phyloP scores from a whole-genome alignment of 2,888 invertebrate species.

The Barypeithes pellucidus region DNA sequence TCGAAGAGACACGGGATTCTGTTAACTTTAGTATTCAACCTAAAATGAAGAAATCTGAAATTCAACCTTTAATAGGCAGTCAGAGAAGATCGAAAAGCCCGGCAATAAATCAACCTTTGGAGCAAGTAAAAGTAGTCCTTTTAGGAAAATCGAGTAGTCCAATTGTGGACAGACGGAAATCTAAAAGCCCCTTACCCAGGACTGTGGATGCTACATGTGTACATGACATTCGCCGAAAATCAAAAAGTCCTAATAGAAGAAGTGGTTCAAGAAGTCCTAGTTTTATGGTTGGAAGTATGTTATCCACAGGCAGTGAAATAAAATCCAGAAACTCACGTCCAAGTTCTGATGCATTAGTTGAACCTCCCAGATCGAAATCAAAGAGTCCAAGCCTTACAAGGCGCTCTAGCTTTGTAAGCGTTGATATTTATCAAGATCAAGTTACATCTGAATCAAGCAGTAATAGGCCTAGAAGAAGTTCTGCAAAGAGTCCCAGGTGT shows the following conservation, averaged over 20 bases:
- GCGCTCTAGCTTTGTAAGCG: too few species aligned
- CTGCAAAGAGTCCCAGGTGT: neutral
- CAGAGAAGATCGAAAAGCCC: neutral
- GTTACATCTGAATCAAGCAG: constrained; percentile 29
- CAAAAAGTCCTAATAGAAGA: neutral
- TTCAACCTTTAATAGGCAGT: neutral
- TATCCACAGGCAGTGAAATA: neutral
- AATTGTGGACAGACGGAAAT: constrained; percentile 11
- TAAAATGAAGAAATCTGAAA: constrained; percentile 7
- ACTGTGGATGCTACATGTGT: neutral
- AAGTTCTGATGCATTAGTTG: neutral
- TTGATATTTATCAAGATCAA: too few species aligned
- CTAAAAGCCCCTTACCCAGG: constrained; percentile 2
- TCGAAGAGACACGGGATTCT: constrained; percentile 39
- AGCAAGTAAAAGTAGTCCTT: constrained; percentile 28
- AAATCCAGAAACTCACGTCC: neutral
- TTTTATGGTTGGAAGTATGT: neutral
- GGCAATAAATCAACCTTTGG: constrained; percentile 22
- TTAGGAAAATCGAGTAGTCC: constrained; percentile 39
- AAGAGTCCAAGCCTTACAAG: constrained; percentile 29
- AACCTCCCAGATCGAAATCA: constrained; percentile 16
- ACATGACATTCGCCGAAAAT: constrained; percentile 11
- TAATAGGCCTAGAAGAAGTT: constrained; percentile 19
- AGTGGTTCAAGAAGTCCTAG: neutral
- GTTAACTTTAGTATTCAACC: constrained; percentile 37